Base-by-base conservation (phyloP, 37 sponge, comb jelly and placozoan genomes). In the Ephydatia muelleri region DNA sequence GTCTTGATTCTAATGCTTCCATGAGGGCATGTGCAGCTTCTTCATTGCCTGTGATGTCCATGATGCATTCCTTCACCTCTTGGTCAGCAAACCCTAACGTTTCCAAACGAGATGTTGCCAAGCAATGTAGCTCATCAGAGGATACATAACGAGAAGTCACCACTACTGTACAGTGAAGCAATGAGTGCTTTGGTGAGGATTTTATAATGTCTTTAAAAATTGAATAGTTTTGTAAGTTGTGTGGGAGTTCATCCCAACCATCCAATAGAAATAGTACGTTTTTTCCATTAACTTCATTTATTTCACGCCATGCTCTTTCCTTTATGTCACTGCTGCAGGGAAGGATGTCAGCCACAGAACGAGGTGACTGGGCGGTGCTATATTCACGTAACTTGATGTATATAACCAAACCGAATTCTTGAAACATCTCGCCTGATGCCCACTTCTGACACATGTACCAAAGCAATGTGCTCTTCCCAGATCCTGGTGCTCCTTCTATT, bases 401-500 rank as follows among this genome's bases (percentile, higher is more conserved):
- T 1, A 76, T 19, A 0, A 76, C 77, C 1, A 76, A 12, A 28
- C 37, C 43, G 37, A 43, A 76, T 35, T 40, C 47, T 76, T 37
- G 47, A 37, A 76, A 40, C 77, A 13, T 3, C 72, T 72, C 72
- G 16, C 72, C 72, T 26, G 29, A 16, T 72, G 26, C 72, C 72
- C 72, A 72, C 29, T 26, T 72, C 16, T 72, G 1, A 3, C 29
- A 26, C 2, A 72, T 21, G 3, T 72, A 40, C 38, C 38, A 40
- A 35, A 39, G 38, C 1, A 36, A n/a, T 1, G 43, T 76, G 43
- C 43, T 76, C 26, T 76, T 76, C 2, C 77, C 77, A 5, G 43
- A 36, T 37, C 77, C 77, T 37, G 77, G 77, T 19, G 77, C 77
- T 36, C 77, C 77, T 76, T 76, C 77, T 14, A 76, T 43, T n/a